Base-by-base conservation (phyloP, 1,140 invertebrate genomes). In the Bombus impatiens region DNA sequence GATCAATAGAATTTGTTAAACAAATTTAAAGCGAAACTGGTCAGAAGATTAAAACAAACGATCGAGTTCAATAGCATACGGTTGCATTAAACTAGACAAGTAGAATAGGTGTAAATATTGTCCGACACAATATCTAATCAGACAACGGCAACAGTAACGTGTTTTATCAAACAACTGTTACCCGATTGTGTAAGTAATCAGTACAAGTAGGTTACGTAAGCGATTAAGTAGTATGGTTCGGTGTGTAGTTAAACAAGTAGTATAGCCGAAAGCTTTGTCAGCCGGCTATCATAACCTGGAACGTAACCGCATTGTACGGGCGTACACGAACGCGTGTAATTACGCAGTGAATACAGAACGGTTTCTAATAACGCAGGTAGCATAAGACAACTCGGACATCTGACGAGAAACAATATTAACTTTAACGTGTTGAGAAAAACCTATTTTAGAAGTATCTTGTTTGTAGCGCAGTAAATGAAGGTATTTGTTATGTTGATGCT, bases 241-340 rank as follows among this genome's bases (percentile, higher is more conserved):
- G 44, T 53, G 74, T 76, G 42, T 76, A 53, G 74, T 53, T 25
- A 76, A 76, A 53, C 74, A 76, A 76, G 74, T 76, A 76, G 74
- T 35, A 53, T 44, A 35, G 74, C 18, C 10, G 44, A 35, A 25
- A 44, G 74, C 74, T 47, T 76, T 76, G 44, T 76, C 74, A 53
- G 74, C 74, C 44, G n/a, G 32, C 44, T 76, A 76, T 76, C 74
- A 76, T 76, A 76, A 35, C 42, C n/a, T 22, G 18, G 44, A 75
- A 75, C n/a, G 74, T 53, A 35, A 53, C 74, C 74, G 25, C 32
- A 44, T 25, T 53, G 42, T 32, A 35, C 74, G 28, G 59, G 15
- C 28, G 32, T 22, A 53, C 44, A 53, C 22, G 32, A 25, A 53
- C 74, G 74, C 32, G 22, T 53, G 22, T 35, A 76, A 76, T 76